Percentiles rank a stretch among this genome's conserved stretches.
These are phyloP conservation scores for Magallana ariakensis DNA, from an alignment of 1,140 invertebrate genomes.

Conservation along the genomic window DNA sequence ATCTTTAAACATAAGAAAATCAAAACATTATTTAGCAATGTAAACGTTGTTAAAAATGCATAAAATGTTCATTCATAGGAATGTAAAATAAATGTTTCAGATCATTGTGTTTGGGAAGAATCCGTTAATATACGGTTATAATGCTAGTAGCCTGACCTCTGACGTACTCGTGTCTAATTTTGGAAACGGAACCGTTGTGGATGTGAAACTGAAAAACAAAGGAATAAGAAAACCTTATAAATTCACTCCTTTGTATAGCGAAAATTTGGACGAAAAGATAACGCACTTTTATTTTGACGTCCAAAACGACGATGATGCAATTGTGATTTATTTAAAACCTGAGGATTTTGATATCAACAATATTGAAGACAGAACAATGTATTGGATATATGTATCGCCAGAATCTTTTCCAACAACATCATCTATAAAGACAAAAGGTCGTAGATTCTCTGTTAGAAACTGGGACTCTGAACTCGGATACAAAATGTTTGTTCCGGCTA, in stretches of 20 bases:
- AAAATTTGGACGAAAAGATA: not conserved
- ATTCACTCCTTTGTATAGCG: not conserved
- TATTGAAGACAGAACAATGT: not conserved
- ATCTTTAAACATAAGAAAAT: too few relatives aligned
- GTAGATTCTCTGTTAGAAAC: not conserved
- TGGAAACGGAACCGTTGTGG: not conserved
- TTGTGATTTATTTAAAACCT: conserved; percentile 21
- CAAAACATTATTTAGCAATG: too few relatives aligned
- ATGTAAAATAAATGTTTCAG: not conserved
- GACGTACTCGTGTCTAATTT: not conserved
- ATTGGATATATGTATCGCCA: not conserved
- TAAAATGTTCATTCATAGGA: too few relatives aligned
- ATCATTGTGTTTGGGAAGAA: conserved; percentile 2
- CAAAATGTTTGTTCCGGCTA: conserved; percentile 35
- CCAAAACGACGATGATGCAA: conserved; percentile 22
- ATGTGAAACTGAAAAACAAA: not conserved
- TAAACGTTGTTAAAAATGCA: too few relatives aligned
- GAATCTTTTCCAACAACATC: conserved; percentile 7
- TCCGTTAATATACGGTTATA: conserved; percentile 7
- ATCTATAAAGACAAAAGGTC: not conserved
- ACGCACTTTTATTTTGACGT: conserved; percentile 26
- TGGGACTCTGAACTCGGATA: conserved; percentile 39
- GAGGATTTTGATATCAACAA: not conserved
- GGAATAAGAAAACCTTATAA: not conserved
- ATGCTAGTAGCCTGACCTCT: not conserved